Percentiles rank a stretch among this genome's conserved stretches.
These are phyloP conservation scores for Dolichopus griseipennis DNA, from an alignment of 2,888 invertebrate species.

Conservation along the genomic window DNA sequence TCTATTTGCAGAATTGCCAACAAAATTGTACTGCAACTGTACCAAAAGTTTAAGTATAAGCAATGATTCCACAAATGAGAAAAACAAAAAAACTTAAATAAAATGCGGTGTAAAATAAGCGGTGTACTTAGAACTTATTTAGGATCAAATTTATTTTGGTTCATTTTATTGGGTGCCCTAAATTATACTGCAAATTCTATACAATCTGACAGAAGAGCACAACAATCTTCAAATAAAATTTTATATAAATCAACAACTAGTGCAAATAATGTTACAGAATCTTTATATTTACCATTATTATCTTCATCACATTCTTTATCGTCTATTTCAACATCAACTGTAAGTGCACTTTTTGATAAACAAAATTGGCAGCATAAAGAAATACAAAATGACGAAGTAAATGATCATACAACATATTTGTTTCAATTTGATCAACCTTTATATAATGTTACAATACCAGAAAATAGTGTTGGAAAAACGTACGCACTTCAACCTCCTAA, in stretches of 20 bases:
- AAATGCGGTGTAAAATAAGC: conserved; percentile 25
- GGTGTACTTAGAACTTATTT: conserved; percentile 23
- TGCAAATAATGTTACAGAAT: conserved; percentile 2
- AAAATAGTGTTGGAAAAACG: conserved; percentile 87
- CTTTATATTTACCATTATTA: neutral
- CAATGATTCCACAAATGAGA: conserved; percentile 10
- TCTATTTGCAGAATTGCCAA: neutral
- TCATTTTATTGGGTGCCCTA: conserved; percentile 23
- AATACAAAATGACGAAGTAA: conserved; percentile 8
- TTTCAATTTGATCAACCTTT: conserved; percentile 62
- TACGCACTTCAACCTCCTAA: conserved; percentile 61
- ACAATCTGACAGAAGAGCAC: conserved; percentile 19
- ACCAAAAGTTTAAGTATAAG: neutral
- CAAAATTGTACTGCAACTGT: too few relatives aligned
- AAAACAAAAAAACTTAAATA: conserved; percentile 14
- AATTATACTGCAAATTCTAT: conserved; percentile 20
- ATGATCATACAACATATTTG: conserved; percentile 23
- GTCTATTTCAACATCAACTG: neutral
- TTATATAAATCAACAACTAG: conserved; percentile 13
- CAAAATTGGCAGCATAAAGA: neutral
- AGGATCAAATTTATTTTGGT: conserved; percentile 25
- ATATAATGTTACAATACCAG: conserved; percentile 86
- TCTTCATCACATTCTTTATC: neutral
- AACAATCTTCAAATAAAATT: conserved; percentile 16
- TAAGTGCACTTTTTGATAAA: neutral